Conservation (phyloP, 2,888 invertebrate species). For the Drosophila sordidula region DNA sequence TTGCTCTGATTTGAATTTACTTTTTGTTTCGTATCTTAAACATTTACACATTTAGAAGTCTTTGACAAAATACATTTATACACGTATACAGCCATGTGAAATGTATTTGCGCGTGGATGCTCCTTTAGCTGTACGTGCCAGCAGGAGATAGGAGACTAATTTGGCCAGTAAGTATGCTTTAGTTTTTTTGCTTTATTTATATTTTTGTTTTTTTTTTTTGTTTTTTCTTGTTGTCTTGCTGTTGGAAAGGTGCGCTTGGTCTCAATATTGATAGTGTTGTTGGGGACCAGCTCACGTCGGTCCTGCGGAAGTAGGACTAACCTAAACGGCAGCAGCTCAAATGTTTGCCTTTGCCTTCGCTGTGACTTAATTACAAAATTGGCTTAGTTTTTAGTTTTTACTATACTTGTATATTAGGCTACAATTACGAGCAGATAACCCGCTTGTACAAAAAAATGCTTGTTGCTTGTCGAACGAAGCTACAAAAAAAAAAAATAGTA, state of each 20-base stretch:
- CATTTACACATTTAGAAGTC: slow-evolving; percentile 76
- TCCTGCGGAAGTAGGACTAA: slow-evolving; percentile 28
- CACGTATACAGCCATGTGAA: slow-evolving; percentile 67
- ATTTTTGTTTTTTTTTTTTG: background rate
- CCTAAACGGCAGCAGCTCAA: slow-evolving; percentile 17
- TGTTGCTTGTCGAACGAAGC: slow-evolving; percentile 37
- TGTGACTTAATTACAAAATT: slow-evolving; percentile 67
- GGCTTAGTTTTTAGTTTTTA: slow-evolving; percentile 53
- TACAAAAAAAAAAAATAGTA: slow-evolving; percentile 11
- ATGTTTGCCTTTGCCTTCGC: slow-evolving; percentile 25
- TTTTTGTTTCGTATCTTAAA: slow-evolving; percentile 38
- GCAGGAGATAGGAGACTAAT: slow-evolving; percentile 61
- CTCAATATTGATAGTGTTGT: slow-evolving; percentile 22
- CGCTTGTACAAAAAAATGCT: slow-evolving; percentile 31
- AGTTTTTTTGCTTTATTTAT: background rate
- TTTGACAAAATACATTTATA: slow-evolving; percentile 74
- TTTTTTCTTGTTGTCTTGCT: background rate
- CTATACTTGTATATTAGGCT: slow-evolving; percentile 35
- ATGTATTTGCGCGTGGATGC: slow-evolving; percentile 49
- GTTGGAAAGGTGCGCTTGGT: slow-evolving; percentile 37
- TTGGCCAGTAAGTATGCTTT: slow-evolving; percentile 61
- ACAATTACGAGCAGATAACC: slow-evolving; percentile 40
- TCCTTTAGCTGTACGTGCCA: slow-evolving; percentile 20
- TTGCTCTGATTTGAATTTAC: slow-evolving; percentile 7
- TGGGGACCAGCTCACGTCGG: slow-evolving; percentile 17